These are phyloP conservation scores for Ennomos fuscantarius DNA, from an alignment of 2,888 invertebrate genomes.

Conservation along the genomic window DNA sequence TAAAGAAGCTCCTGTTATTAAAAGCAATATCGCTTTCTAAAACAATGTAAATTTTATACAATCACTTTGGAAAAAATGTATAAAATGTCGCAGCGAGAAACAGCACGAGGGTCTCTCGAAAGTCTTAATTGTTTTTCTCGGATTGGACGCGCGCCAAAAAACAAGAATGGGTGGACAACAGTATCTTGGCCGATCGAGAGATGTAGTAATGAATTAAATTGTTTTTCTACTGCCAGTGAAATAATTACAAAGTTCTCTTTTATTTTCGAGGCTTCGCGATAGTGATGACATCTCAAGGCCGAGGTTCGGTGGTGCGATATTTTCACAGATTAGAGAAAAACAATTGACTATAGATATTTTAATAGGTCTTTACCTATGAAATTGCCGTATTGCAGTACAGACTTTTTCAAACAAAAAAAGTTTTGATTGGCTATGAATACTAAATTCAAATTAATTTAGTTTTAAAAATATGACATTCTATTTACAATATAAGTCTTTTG, in stretches of 20 bases:
- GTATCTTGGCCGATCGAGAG: constrained; percentile 36
- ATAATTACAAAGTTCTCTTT: constrained; percentile 39
- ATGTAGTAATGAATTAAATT: constrained; percentile 41
- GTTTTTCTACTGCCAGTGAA: constrained; percentile 38
- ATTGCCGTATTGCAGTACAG: no score
- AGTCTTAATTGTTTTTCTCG: constrained; percentile 43
- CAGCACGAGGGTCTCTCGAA: constrained; percentile 24
- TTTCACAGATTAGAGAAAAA: constrained; percentile 2
- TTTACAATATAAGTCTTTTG: no score
- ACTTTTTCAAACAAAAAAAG: no score
- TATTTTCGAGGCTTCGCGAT: constrained; percentile 29
- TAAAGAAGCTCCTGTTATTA: constrained; percentile 25
- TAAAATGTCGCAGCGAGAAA: constrained; percentile 24
- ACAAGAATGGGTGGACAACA: constrained; percentile 35
- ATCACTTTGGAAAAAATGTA: constrained; percentile 30
- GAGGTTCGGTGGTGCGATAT: constrained; percentile 18
- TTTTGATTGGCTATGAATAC: no score
- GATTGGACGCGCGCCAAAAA: constrained; percentile 42
- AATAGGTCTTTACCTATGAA: no score
- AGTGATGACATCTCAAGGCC: constrained; percentile 33
- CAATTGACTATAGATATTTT: neutral
- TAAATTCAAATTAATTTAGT: no score
- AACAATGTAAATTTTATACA: constrained; percentile 34
- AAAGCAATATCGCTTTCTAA: constrained; percentile 25
- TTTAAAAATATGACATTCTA: no score